Evolutionary conservation across 2,113 vertebrate species (phyloP).

Genomic region (Megaptera novaeangliae): DNA sequence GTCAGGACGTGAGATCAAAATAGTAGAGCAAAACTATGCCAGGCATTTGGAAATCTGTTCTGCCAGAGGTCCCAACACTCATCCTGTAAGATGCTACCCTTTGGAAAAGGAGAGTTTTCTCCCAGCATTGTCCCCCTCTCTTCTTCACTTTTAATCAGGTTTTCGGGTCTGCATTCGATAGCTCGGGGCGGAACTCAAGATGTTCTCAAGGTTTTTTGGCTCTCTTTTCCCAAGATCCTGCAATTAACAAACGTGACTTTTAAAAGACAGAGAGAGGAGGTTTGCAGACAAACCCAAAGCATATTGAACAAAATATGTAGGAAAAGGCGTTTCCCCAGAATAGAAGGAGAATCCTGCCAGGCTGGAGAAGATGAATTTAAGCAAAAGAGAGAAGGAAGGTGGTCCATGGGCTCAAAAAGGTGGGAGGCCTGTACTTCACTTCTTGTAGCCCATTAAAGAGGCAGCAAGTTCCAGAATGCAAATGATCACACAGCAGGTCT

Average conservation of each 20-base stretch:
- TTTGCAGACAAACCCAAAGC: background rate
- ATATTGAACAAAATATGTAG: background rate
- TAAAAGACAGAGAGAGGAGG: background rate
- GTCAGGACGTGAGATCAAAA: background rate
- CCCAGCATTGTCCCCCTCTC: background rate
- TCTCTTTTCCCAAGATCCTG: background rate
- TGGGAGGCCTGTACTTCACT: background rate
- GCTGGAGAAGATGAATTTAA: background rate
- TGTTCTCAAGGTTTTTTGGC: background rate
- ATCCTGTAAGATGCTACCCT: fast-evolving
- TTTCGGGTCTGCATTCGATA: background rate
- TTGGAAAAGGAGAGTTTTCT: background rate
- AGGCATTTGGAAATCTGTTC: background rate
- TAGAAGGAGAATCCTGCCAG: background rate
- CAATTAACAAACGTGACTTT: background rate
- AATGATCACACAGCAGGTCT: background rate
- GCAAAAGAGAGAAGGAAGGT: background rate
- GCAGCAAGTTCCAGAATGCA: background rate
- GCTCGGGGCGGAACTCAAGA: background rate
- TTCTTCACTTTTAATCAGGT: background rate
- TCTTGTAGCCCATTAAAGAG: background rate
- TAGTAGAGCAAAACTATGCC: background rate
- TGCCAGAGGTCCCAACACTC: background rate
- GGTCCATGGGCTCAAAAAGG: background rate
- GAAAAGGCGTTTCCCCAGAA: background rate